A percentile compares a stretch with the other conserved stretches of the same genome.
Conservation (phyloP, 2,888 invertebrate species). For the Calameuta filiformis region DNA sequence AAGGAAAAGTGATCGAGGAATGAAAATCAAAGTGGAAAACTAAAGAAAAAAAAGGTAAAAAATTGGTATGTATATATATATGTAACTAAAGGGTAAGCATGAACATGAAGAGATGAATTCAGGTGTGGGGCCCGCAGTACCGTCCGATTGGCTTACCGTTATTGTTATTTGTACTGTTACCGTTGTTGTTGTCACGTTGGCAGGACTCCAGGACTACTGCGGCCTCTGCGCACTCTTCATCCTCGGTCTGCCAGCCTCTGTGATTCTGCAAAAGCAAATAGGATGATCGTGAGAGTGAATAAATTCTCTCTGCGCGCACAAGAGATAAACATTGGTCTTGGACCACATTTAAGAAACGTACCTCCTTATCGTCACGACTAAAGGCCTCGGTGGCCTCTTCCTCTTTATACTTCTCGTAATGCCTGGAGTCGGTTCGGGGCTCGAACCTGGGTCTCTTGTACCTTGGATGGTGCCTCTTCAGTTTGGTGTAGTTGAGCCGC, state of each 20-base stretch:
- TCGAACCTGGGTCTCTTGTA: slow-evolving; percentile 61
- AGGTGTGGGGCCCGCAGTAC: slow-evolving; percentile 44
- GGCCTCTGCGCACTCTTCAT: slow-evolving; percentile 64
- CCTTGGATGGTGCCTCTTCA: slow-evolving; percentile 62
- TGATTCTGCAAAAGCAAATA: slow-evolving; percentile 49
- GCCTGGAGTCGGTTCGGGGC: slow-evolving; percentile 48
- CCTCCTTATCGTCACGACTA: slow-evolving; percentile 63
- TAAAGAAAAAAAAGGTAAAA: neutral
- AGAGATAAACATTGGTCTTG: neutral
- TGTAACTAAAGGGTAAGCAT: neutral
- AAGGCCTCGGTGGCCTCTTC: slow-evolving; percentile 56
- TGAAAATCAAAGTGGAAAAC: slow-evolving; percentile 7
- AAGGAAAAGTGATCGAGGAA: neutral
- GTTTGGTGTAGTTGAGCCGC: slow-evolving; percentile 59
- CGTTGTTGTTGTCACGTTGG: slow-evolving; percentile 60
- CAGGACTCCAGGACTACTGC: slow-evolving; percentile 63
- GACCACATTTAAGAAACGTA: slow-evolving; percentile 21
- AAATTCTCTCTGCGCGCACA: slow-evolving; percentile 2
- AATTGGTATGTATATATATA: neutral
- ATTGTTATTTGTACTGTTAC: slow-evolving; percentile 54
- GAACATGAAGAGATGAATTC: slow-evolving; percentile 18
- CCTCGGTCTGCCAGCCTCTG: slow-evolving; percentile 63
- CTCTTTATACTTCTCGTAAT: slow-evolving; percentile 59
- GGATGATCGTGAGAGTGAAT: neutral
- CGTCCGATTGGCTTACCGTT: slow-evolving; percentile 57